These are phyloP conservation scores for Melitaea cinxia DNA, from an alignment of 1,140 invertebrate genomes.

Conservation along the genomic window DNA sequence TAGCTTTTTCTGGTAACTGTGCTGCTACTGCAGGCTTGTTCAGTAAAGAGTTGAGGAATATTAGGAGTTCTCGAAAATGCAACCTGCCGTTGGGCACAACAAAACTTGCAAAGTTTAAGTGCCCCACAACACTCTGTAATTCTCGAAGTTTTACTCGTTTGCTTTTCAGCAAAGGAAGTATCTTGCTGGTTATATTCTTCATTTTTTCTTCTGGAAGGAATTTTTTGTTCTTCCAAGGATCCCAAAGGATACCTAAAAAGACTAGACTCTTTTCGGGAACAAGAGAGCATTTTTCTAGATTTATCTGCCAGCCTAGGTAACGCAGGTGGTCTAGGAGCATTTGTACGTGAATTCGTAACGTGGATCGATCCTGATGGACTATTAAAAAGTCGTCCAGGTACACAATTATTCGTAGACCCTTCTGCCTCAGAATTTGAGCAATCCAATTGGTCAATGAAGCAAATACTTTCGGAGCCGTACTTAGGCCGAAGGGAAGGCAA, in stretches of 20 bases:
- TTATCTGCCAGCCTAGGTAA: background rate
- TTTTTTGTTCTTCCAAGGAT: conserved; percentile 16
- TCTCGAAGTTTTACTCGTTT: background rate
- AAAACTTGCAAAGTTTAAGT: conserved; percentile 35
- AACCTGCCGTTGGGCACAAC: conserved; percentile 24
- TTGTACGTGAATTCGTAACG: background rate
- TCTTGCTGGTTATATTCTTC: background rate
- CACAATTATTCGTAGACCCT: conserved; percentile 28
- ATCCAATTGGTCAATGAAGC: conserved; percentile 35
- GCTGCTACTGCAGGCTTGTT: background rate
- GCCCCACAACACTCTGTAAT: conserved; percentile 26
- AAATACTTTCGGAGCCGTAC: conserved; percentile 36
- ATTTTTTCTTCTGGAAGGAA: conserved; percentile 6
- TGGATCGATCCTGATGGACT: background rate
- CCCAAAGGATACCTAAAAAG: conserved; percentile 22
- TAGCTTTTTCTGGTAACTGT: background rate
- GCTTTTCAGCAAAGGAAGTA: background rate
- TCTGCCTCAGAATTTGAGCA: background rate
- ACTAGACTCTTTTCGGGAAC: conserved; percentile 1
- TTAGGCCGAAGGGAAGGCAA: conserved; percentile 48
- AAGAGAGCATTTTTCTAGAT: background rate
- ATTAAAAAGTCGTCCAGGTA: background rate
- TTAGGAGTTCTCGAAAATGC: conserved; percentile 20
- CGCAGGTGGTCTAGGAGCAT: background rate
- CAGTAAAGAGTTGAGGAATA: conserved; percentile 6